phyloP scores from a whole-genome alignment of 1,140 invertebrate species.

The Leptopilina boulardi region DNA sequence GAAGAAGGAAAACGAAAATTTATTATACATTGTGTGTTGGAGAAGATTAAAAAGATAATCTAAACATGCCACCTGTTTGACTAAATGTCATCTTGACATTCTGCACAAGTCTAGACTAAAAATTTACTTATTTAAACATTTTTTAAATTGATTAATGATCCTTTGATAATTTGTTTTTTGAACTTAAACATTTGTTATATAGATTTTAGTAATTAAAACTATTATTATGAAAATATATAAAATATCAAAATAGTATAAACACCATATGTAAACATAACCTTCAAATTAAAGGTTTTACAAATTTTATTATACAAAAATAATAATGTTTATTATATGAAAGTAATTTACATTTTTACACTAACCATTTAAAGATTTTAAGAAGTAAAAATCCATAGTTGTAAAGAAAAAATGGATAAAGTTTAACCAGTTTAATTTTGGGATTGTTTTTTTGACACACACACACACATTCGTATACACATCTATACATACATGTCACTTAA shows the following conservation, averaged over 20 bases:
- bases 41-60: constrained; percentile 14
- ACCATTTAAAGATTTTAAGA: no score
- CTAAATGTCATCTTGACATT: constrained; percentile 1
- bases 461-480: no score
- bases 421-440: no score
- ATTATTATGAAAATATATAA: neutral
- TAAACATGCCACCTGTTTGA: constrained; percentile 32
- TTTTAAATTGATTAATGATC: neutral
- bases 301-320: no score
- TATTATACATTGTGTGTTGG: neutral
- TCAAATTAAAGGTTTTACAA: neutral
- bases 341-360: no score
- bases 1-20: neutral
- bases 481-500: no score
- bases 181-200: neutral
- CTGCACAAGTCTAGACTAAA: neutral
- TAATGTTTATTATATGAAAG: no score
- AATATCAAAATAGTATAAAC: neutral
- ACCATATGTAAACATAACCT: constrained; percentile 14
- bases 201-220: neutral
- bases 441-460: no score
- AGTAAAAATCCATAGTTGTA: no score
- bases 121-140: neutral
- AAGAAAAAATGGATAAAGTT: no score
- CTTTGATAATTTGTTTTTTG: neutral